Base-by-base conservation (phyloP, 53 echinoderm and acorn worm genomes). In the Echinarachnius parma region DNA sequence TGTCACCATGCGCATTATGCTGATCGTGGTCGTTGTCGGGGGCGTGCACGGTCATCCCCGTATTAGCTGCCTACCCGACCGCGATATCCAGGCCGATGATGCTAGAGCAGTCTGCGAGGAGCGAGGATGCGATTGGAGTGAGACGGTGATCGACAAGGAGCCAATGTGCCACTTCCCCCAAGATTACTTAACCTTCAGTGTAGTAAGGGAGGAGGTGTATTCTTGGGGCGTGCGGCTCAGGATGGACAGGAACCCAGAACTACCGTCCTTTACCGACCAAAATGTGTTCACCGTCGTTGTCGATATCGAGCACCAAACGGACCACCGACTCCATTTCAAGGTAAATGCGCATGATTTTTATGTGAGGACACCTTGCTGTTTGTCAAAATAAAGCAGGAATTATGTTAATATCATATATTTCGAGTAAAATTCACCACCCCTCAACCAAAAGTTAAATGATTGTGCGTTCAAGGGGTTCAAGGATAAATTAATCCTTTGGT, bases 241-340 rank as follows among this genome's bases (percentile, higher is more conserved):
- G n/a, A 53, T 77, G 37, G 56, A 82, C 33, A 59, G 76, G 13
- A 46, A n/a, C 3, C 58, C 76, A 9, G 28, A 29, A 9, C 3
- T 9, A 13, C 86, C 86, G 11, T 39, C 80, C 24, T 64, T 80
- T 18, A 58, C 75, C 30, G 56, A 44, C 21, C 62, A 54, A 2
- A 61, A 69, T 31, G 28, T 80, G 21, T 24, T 46, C 2, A 64
- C 65, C 7, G 32, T 85, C 48, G 8, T 47, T 18, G 27, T 80
- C 0, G 86, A 80, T 33, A 59, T 85, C 34, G 86, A 85, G 39
- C 28, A 21, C 21, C 86, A 85, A 30, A 80, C 75, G 3, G 66
- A 85, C 27, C 22, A 67, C 22, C 75, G 80, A 0, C 30, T 85
- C 28, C 86, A 85, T 75, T 80, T 85, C 34, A 85, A 85, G 86